A percentile compares a stretch with the other conserved stretches of the same genome.
These are phyloP conservation scores for Oligia fasciuncula DNA, from an alignment of 2,888 invertebrate genomes.

Conservation along the genomic window DNA sequence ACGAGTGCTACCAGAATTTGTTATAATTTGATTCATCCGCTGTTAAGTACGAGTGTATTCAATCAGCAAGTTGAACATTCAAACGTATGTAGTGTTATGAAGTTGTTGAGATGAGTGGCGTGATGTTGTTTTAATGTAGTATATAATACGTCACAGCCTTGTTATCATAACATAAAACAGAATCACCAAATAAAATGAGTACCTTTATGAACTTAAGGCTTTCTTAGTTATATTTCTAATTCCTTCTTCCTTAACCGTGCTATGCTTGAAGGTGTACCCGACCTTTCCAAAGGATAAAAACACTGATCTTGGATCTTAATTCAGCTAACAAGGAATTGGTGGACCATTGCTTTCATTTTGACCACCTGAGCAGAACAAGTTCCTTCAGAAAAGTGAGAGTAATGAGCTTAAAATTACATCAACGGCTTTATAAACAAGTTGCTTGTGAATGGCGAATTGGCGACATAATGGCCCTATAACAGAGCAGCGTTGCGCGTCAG, in stretches of 20 bases:
- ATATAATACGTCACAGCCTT: neutral
- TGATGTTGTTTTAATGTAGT: neutral
- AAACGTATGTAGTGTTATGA: slow-evolving; percentile 18
- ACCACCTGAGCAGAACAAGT: slow-evolving; percentile 5
- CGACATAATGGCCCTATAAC: slow-evolving; percentile 25
- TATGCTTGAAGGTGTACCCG: neutral
- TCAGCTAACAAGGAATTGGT: neutral
- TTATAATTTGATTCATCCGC: too few species aligned
- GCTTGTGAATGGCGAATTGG: slow-evolving; percentile 32
- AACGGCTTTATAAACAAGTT: slow-evolving; percentile 17
- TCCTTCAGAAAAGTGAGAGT: slow-evolving; percentile 45
- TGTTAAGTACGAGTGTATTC: neutral
- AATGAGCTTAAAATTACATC: slow-evolving; percentile 28
- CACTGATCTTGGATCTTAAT: neutral
- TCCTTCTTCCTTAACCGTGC: neutral
- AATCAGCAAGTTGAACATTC: slow-evolving; percentile 26
- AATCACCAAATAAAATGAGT: neutral
- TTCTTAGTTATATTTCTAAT: neutral
- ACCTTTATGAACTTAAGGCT: too few species aligned
- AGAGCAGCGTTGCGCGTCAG: slow-evolving; percentile 32
- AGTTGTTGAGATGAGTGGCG: neutral
- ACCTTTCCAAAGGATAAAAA: neutral
- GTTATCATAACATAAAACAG: neutral
- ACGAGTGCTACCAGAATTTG: too few species aligned
- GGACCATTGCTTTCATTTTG: neutral